Base-by-base conservation (phyloP, 2,113 vertebrate genomes). In the Sylvia atricapilla region DNA sequence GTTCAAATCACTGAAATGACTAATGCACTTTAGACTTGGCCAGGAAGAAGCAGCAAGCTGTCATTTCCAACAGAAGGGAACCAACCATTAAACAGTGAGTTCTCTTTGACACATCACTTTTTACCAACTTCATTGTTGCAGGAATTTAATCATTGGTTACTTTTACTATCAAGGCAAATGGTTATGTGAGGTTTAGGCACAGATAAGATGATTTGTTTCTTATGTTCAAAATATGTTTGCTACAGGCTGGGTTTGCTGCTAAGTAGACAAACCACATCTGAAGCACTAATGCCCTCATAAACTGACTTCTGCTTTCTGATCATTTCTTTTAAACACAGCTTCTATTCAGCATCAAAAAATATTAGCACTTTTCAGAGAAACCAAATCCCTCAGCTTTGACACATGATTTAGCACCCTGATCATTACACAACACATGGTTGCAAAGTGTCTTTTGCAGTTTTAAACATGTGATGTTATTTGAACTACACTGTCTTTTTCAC, bases 241-340 rank as follows among this genome's bases (percentile, higher is more conserved):
- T 96, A 89, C 93, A 94, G 84, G 73, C 88, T 91, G 76, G 24
- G 66, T 92, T 97, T 84, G 84, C 86, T 94, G 92, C 52, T 97
- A 94, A 95, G 93, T 93, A 95, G 95, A 94, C 88, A 97, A 95
- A 97, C 95, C 94, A 98, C 95, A 98, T 97, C 96, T 97, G 81
- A 97, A 95, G 89, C 84, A 82, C 80, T 90, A 97, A 96, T 93
- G 94, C 64, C 91, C 81, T 97, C 92, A 94, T 97, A 97, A 98
- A 97, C 43, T 66, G 81, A n/a, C 73, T 95, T 95, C 72, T 84
- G 53, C 50, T 96, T 89, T 97, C 90, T 97, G 96, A 96, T 97
- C 93, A 90, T 93, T 94, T 90, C 85, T 97, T 98, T 97, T 92
- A 94, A 97, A 95, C 96, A 80, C 79, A 94, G 96, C 91, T 97